Evolutionary conservation across 1,140 invertebrate genomes (phyloP), one percentile per base, ranked within the genome.

Genomic region (Lordiphosa collinella): DNA sequence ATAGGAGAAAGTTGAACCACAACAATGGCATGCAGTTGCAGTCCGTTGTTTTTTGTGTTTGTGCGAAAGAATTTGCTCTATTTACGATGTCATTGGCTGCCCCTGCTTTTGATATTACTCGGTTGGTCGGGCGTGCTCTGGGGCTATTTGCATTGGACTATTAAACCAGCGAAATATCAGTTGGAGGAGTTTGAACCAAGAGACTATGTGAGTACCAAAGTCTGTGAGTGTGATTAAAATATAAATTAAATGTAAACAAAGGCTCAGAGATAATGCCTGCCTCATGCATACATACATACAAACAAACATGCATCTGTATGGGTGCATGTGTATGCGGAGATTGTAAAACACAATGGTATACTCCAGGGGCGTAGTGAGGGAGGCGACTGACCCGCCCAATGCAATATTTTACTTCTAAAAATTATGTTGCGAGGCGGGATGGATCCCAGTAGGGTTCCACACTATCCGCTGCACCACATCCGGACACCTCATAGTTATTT

Each of bases 1-100:
- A 8, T 0, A 29, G 34, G 11, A 18, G 25, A 59, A 48, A 55
- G 35, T 10, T 36, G 3, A 18, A n/a, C 5, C 18, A 37, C 10
- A 35, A 74, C 6, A 32, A 82, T 82, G 76, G 54, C 37, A 11
- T 63, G 66, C n/a, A 59, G 35, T 12, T 64, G 55, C 16, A 65
- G 54, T 22, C 56, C 55, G 2, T 57, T 82, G 44, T 76, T 84
- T 44, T 57, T 37, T 51, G 72, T 78, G 6, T 82, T 82, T 59
- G 50, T 46, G 29, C 62, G 68, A 0, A 82, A 82, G 18, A 82
- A 82, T 12, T 71, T 59, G 4, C 43, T 78, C 0, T 65, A 71
- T 22, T 48, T 82, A 14, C 40, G 16, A 2, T 73, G 32, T 12
- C 40, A 62, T 35, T 38, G 11, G 4, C 5, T 61, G 13, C 11